Base-by-base conservation (phyloP, 2,888 invertebrate genomes). In the Sarcophaga variegata region DNA sequence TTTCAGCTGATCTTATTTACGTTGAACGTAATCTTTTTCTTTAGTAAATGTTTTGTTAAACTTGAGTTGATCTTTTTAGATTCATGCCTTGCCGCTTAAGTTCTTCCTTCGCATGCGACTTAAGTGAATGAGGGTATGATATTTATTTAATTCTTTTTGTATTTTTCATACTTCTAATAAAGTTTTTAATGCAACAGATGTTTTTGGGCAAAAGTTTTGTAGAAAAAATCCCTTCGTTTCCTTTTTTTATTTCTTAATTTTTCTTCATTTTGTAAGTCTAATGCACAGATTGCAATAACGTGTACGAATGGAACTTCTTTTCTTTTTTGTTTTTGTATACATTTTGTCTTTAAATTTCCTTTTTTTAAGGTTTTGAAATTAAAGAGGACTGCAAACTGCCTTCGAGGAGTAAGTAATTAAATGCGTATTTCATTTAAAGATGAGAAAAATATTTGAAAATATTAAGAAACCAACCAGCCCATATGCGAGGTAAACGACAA, bases 141-240 rank as follows among this genome's bases (percentile, higher is more conserved):
- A 49, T 20, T 67, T 14, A 20, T 22, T 69, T 82, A 22, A 22
- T 70, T 64, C 45, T 22, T 22, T 25, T 63, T 47, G 22, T 59
- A 6, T 49, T 70, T 27, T 37, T 66, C 20, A 66, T 66, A 45
- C 45, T 74, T 82, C 59, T 20, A 45, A 63, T 47, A 70, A 80
- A 84, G 64, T 84, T 84, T 76, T 47, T 71, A 71, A 37, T 71
- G 80, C 84, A 84, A 84, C 84, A 84, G 80, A 80, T 84, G 84
- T 76, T 80, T 47, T 70, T 59, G 10, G 11, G 37, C 49, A 80
- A 66, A 80, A 80, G 20, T 75, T 75, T 79, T 76, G 20, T 17
- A 64, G 70, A 75, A 70, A 59, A 37, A 37, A 37, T 8, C 37
- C 10, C 8, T 37, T 37, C 37, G 37, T 37, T 37, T 66, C 59